Base-by-base conservation (phyloP, 1,140 invertebrate genomes). In the Frieseomelitta varia region DNA sequence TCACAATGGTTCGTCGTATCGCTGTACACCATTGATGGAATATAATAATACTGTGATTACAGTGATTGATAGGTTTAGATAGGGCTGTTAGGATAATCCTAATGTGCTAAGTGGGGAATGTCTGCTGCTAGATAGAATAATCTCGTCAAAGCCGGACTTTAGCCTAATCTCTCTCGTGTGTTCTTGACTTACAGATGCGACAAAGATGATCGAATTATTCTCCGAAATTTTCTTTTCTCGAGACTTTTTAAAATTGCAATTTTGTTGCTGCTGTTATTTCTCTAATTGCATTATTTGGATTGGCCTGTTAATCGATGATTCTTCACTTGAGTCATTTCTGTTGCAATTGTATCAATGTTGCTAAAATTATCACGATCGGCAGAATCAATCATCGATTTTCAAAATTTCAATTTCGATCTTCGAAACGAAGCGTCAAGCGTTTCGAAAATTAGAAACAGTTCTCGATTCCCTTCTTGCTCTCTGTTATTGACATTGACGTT, bases 21-120 rank as follows among this genome's bases (percentile, higher is more conserved):
- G 47, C 39, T 24, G 34, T 47, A 73, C 27, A 11, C 51, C 30
- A 56, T 74, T 24, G 17, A 73, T 73, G 71, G 27, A 30, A 55
- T 24, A 55, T 74, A 74, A 51, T 74, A 74, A 74, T 74, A 74
- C 72, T 12, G 21, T 24, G 72, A 74, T 74, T 74, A 74, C 12
- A 15, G 14, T 74, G 72, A 55, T 74, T 55, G 53, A 74, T 74
- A 74, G 51, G n/a, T 55, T 74, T 21, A 30, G 65, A 55, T n/a
- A 34, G 51, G 34, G 72, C 27, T 24, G 56, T 14, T 27, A 1
- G 11, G 24, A 27, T 74, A 56, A 74, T 74, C 27, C 27, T 47
- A 47, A 47, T 47, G 34, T 27, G 39, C 55, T 30, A 74, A 74
- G 15, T 74, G 27, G 72, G 6, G 47, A 30, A 55, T 55, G 27